Evolutionary conservation across 2,113 vertebrate genomes (phyloP).

Genomic region (Epinephelus moara): DNA sequence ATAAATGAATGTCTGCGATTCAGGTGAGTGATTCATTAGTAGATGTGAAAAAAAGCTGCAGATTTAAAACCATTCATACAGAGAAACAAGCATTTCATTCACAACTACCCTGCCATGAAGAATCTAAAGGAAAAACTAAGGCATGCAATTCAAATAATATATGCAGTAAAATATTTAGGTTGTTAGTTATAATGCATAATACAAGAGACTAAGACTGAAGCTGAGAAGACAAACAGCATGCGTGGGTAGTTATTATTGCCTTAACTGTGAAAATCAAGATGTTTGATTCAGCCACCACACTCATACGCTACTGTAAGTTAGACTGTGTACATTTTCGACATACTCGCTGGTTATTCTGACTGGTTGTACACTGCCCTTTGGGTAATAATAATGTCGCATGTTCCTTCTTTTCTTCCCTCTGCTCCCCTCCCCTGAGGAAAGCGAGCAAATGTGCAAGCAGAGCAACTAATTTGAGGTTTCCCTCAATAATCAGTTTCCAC

Average conservation of each 20-base stretch:
- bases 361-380: neutral
- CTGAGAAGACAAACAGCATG: neutral
- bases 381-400: slow-evolving; percentile 24
- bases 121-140: neutral
- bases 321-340: neutral
- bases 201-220: neutral
- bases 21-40: no score
- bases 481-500: slow-evolving; percentile 70
- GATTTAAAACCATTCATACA: neutral
- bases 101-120: neutral
- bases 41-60: no score
- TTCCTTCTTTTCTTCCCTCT: slow-evolving; percentile 13
- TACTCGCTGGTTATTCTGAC: neutral
- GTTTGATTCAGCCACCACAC: neutral
- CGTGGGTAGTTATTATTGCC: neutral
- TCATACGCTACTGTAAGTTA: neutral
- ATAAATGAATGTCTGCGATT: no score
- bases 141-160: neutral
- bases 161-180: no score
- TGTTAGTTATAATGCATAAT: neutral
- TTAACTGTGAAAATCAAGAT: neutral
- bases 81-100: neutral
- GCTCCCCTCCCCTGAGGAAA: slow-evolving; percentile 29
- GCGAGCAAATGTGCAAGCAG: slow-evolving; percentile 46
- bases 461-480: slow-evolving; percentile 72